Base-by-base conservation (phyloP, 2,113 vertebrate species). In the Bubalus kerabau region DNA sequence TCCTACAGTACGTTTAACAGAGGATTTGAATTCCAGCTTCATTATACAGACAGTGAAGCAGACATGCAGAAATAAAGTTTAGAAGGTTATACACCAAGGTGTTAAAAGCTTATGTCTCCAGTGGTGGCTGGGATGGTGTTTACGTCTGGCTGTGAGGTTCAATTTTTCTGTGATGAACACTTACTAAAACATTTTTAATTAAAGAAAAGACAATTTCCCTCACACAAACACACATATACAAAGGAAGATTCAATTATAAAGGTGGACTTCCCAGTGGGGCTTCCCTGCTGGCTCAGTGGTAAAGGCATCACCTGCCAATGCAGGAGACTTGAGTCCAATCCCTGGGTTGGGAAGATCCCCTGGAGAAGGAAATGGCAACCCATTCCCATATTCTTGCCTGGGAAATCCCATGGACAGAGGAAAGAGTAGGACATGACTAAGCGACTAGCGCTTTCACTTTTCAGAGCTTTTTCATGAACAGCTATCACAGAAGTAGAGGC, bases 181-280 rank as follows among this genome's bases (percentile, higher is more conserved):
- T 30, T 48, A n/a, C 76, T 84, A 84, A 93, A 89, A 87, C 64
- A 40, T 48, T 80, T 92, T 92, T 95, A 83, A 91, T 92, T 93
- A 88, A 80, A 90, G n/a, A 90, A 93, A 93, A 86, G 56, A 71
- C 57, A 46, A 32, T 87, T 78, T 48, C 13, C 14, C 23, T 89
- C 28, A 62, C 13, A 62, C 50, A 82, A 32, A 82, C 80, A 82
- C 48, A 83, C 81, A 83, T 52, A 82, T 19, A 54, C 32, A 82
- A 52, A n/a, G 30, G 91, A 87, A 48, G 56, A 76, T 50, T 89
- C 56, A 9, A 0, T 74, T 91, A 50, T 52, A 88, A 97, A 95
- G 50, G 16, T 24, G 32, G 16, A n/a, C 82, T 74, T 81, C n/a
- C 85, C 14, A n/a, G 12, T 6, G 40, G 40, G 71, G 36, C 12